Evolutionary conservation across 2,113 vertebrate species (phyloP).

Genomic region (Scortum barcoo): DNA sequence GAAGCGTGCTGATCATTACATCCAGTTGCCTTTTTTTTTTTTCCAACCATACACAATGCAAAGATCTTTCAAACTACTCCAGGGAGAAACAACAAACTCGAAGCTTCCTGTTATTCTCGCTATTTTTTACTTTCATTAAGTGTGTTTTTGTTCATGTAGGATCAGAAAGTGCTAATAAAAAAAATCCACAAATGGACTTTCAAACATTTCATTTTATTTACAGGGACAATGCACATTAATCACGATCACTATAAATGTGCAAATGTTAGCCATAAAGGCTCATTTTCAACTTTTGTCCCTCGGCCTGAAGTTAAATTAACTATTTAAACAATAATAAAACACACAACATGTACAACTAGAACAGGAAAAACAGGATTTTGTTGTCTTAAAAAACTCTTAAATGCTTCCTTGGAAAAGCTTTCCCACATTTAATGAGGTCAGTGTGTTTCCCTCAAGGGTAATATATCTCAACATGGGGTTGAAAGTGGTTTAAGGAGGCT

Average conservation of each 20-base stretch:
- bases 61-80: background rate
- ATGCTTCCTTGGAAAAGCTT: background rate
- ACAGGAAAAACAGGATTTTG: too few species aligned
- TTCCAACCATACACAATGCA: too few species aligned
- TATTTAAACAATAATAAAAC: too few species aligned
- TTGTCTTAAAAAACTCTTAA: background rate
- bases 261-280: too few species aligned
- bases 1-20: background rate
- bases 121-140: background rate
- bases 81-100: background rate
- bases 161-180: background rate
- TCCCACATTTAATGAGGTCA: background rate
- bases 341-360: too few species aligned
- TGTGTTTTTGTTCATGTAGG: conserved; percentile 4
- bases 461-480: background rate
- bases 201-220: too few species aligned
- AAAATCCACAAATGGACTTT: background rate
- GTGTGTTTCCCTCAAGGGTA: background rate
- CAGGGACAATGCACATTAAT: too few species aligned
- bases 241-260: too few species aligned
- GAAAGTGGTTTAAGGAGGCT: background rate
- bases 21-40: background rate
- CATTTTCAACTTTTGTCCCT: too few species aligned
- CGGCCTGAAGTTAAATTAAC: too few species aligned
- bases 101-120: background rate